These are phyloP conservation scores for Serranus cabrilla DNA, from an alignment of 2,797 vertebrate genomes.

Conservation along the genomic window DNA sequence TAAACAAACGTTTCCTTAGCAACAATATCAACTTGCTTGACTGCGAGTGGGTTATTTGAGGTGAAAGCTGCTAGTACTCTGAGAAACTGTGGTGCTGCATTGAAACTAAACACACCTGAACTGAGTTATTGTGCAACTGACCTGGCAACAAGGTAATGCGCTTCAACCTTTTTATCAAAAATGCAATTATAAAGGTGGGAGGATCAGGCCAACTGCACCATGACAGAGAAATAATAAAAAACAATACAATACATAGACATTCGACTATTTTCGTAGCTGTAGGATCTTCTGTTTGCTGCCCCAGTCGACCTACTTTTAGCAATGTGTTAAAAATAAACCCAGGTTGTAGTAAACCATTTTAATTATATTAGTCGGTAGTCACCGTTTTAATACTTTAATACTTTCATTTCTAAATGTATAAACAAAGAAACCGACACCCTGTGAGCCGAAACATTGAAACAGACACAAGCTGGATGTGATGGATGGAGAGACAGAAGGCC, in stretches of 20 bases:
- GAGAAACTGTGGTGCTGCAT: constrained; percentile 10
- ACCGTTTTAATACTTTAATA: background rate
- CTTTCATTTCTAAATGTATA: background rate
- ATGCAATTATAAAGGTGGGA: background rate
- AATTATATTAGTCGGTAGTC: background rate
- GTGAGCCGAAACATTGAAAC: background rate
- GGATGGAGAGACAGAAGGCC: background rate
- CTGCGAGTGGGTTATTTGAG: constrained; percentile 38
- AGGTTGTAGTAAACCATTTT: background rate
- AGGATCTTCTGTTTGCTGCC: background rate
- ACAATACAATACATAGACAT: too few relatives aligned
- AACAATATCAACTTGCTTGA: constrained; percentile 17
- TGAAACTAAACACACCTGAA: constrained; percentile 20
- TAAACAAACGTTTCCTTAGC: constrained; percentile 6
- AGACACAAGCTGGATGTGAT: background rate
- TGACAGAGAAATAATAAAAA: background rate
- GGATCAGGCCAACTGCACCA: background rate
- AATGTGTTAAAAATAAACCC: background rate
- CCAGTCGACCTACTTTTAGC: background rate
- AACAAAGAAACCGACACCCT: background rate
- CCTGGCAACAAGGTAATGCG: background rate
- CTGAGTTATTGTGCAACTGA: constrained; percentile 7
- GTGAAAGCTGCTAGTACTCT: constrained; percentile 34
- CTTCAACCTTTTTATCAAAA: background rate
- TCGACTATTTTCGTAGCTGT: too few relatives aligned